These are phyloP conservation scores for Listronotus bonariensis DNA, from an alignment of 1,140 invertebrate species.

Conservation along the genomic window DNA sequence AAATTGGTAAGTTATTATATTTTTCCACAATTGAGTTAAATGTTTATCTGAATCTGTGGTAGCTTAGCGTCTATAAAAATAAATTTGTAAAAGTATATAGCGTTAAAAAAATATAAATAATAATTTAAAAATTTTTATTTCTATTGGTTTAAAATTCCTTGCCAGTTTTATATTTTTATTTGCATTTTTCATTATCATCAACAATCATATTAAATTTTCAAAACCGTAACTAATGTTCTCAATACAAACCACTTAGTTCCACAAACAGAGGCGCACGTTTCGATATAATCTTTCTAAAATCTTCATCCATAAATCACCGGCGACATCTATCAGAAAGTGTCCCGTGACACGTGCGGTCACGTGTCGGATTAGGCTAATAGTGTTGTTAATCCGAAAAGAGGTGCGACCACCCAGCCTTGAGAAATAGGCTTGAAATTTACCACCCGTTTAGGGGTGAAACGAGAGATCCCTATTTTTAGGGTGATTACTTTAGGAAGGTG, in stretches of 20 bases:
- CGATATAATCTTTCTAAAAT: conserved; percentile 31
- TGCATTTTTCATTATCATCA: not conserved
- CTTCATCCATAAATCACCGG: conserved; percentile 36
- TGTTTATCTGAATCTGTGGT: too few species aligned
- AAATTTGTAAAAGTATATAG: too few species aligned
- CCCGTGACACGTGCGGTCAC: conserved; percentile 30
- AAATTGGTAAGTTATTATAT: too few species aligned
- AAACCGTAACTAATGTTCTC: conserved; percentile 28
- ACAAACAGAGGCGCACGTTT: conserved; percentile 34
- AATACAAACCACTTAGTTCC: conserved; percentile 39
- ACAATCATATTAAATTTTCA: not conserved
- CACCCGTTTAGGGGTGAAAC: conserved; percentile 12
- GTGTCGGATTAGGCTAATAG: conserved; percentile 45
- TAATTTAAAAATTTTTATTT: too few species aligned
- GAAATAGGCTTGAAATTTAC: conserved; percentile 25
- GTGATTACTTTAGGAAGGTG: not conserved
- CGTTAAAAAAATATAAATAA: too few species aligned
- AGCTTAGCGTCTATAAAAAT: too few species aligned
- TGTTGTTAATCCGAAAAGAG: conserved; percentile 44
- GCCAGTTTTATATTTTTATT: too few species aligned
- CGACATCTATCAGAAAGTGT: conserved; percentile 38
- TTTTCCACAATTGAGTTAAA: too few species aligned
- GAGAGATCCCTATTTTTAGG: not conserved
- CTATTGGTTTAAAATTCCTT: too few species aligned
- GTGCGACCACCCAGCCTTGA: conserved; percentile 40